Evolutionary conservation across 2,888 invertebrate species (phyloP).

Genomic region (Clusia tigrina): DNA sequence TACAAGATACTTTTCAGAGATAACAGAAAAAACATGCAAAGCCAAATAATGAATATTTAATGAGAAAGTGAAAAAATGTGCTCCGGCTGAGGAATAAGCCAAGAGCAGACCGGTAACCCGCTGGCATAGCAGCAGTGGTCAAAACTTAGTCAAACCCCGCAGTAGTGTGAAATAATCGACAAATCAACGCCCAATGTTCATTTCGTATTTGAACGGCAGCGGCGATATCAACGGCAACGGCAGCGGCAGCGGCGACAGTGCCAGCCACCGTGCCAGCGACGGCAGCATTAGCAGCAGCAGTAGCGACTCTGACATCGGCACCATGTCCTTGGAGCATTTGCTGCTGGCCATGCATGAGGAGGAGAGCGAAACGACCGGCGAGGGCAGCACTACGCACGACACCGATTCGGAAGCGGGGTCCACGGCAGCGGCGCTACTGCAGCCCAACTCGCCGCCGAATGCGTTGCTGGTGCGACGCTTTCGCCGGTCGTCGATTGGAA

Average conservation of each 20-base stretch:
- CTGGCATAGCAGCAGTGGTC: neutral
- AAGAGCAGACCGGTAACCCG: neutral
- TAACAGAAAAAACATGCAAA: too few species aligned
- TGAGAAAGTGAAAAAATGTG: neutral
- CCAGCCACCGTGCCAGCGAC: slow-evolving; percentile 1
- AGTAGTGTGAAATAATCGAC: neutral
- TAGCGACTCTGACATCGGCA: slow-evolving; percentile 29
- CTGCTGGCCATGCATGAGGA: slow-evolving; percentile 54
- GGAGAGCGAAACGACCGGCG: slow-evolving; percentile 50
- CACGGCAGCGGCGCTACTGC: slow-evolving; percentile 9
- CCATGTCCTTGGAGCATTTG: slow-evolving; percentile 51
- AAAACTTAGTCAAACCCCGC: neutral
- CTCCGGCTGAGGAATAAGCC: neutral
- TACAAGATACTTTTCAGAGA: too few species aligned
- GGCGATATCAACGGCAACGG: slow-evolving; percentile 31
- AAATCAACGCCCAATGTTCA: slow-evolving; percentile 41
- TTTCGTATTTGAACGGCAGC: slow-evolving; percentile 52
- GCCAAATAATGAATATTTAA: neutral
- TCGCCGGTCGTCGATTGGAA: slow-evolving; percentile 59
- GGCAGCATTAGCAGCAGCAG: slow-evolving; percentile 26
- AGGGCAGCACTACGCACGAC: slow-evolving; percentile 23
- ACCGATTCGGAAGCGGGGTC: slow-evolving; percentile 1
- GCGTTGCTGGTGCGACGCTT: slow-evolving; percentile 43
- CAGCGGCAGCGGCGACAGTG: slow-evolving; percentile 20
- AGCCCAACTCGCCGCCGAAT: neutral